Evolutionary conservation across 2,797 vertebrate species (phyloP).

Genomic region (Scyliorhinus canicula): DNA sequence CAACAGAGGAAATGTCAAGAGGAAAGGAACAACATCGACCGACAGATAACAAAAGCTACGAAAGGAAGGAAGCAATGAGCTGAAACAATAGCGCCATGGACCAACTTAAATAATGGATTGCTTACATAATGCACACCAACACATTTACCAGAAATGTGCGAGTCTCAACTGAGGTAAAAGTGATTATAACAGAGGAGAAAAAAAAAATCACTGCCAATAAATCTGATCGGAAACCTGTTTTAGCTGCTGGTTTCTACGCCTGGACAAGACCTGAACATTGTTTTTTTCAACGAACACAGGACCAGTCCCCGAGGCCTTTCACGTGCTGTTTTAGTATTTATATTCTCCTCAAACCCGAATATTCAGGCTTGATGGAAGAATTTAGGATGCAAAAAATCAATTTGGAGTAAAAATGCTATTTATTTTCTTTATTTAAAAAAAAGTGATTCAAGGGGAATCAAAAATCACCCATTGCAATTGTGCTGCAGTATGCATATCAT

Average conservation of each 20-base stretch:
- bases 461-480: not conserved
- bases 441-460: not conserved
- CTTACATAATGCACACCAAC: constrained; percentile 46
- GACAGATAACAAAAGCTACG: constrained; percentile 33
- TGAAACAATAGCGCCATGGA: constrained; percentile 39
- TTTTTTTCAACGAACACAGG: not conserved
- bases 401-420: not conserved
- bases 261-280: not conserved
- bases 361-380: no score
- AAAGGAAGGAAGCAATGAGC: constrained; percentile 48
- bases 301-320: not conserved
- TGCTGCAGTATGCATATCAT: not conserved
- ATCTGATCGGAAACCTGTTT: constrained; percentile 69
- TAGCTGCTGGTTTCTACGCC: constrained; percentile 17
- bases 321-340: not conserved
- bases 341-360: not conserved
- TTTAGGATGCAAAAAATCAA: not conserved
- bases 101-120: constrained; percentile 42
- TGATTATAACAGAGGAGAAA: constrained; percentile 53
- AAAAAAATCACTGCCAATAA: constrained; percentile 57
- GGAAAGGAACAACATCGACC: constrained; percentile 49
- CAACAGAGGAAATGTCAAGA: constrained; percentile 49
- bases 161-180: constrained; percentile 43
- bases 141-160: constrained; percentile 51
- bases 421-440: not conserved